Conservation (phyloP, 2,113 vertebrate species). For the Irena cyanogastra region DNA sequence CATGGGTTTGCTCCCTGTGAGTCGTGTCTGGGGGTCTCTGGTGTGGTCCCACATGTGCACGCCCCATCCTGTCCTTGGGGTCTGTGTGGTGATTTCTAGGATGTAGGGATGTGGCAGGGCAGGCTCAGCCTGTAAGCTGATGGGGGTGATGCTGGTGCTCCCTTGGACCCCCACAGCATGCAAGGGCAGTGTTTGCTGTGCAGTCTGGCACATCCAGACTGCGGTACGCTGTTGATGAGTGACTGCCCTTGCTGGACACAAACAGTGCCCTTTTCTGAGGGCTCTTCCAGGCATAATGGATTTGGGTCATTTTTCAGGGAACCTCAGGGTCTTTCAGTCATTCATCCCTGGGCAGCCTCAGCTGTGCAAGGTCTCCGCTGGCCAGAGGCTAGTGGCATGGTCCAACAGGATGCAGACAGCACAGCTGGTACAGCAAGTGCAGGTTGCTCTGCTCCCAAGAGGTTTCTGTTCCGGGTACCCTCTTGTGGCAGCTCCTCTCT, state of each 20-base stretch:
- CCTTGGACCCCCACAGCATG: rapidly evolving
- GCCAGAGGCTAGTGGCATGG: too few relatives aligned
- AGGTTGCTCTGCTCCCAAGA: background rate
- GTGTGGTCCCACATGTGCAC: too few relatives aligned
- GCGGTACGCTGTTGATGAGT: rapidly evolving
- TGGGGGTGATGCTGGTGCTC: rapidly evolving
- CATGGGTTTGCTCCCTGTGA: rapidly evolving
- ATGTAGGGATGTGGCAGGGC: rapidly evolving
- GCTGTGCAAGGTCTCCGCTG: background rate
- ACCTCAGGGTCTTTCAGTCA: background rate
- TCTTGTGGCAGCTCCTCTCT: background rate
- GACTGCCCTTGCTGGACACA: background rate
- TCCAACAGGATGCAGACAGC: background rate
- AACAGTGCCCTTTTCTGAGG: background rate
- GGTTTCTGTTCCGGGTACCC: rapidly evolving
- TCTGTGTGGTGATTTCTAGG: background rate
- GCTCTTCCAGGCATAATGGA: background rate
- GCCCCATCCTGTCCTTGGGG: rapidly evolving
- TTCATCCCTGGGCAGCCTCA: background rate
- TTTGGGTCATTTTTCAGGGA: background rate
- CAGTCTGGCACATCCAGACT: background rate
- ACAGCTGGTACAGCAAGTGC: rapidly evolving
- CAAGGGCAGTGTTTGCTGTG: rapidly evolving
- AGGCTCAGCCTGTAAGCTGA: background rate
- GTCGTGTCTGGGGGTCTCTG: background rate